Evolutionary conservation across 1,140 invertebrate genomes (phyloP).

Genomic region (Penaeus chinensis): DNA sequence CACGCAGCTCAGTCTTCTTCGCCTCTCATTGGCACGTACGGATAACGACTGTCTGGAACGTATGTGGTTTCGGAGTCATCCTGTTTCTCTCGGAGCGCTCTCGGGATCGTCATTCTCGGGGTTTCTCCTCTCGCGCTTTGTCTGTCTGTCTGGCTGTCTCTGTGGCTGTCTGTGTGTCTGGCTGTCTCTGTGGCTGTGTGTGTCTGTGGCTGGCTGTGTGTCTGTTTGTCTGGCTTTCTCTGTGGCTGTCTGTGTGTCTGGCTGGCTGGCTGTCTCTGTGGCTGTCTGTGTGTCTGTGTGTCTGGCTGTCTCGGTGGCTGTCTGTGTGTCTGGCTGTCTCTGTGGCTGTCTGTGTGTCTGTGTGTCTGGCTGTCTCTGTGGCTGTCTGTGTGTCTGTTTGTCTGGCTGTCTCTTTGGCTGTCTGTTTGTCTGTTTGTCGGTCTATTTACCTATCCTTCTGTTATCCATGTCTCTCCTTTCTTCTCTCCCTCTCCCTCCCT

Average conservation of each 20-base stretch:
- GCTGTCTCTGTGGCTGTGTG: background rate
- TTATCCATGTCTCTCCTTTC: background rate
- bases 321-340: background rate
- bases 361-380: background rate
- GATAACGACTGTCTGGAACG: constrained; percentile 9
- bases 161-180: constrained; percentile 9
- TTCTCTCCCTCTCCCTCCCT: background rate
- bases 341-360: constrained; percentile 9
- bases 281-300: background rate
- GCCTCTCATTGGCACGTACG: constrained; percentile 25
- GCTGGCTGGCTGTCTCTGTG: background rate
- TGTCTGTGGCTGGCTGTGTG: background rate
- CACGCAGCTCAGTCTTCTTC: constrained; percentile 1
- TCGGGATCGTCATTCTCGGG: background rate
- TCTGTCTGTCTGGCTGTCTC: constrained; percentile 1
- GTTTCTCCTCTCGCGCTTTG: constrained; percentile 3
- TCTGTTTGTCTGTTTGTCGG: constrained; percentile 3
- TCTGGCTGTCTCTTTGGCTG: background rate
- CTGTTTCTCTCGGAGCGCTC: background rate
- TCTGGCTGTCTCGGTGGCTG: background rate
- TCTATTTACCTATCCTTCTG: background rate
- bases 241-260: constrained; percentile 9
- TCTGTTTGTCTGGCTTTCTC: background rate
- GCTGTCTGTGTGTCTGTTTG: constrained; percentile 1
- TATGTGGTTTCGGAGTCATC: constrained; percentile 26